A percentile compares a stretch with the other conserved stretches of the same genome.
Conservation (phyloP, 2,888 invertebrate species). For the Lasioglossum villosulum region DNA sequence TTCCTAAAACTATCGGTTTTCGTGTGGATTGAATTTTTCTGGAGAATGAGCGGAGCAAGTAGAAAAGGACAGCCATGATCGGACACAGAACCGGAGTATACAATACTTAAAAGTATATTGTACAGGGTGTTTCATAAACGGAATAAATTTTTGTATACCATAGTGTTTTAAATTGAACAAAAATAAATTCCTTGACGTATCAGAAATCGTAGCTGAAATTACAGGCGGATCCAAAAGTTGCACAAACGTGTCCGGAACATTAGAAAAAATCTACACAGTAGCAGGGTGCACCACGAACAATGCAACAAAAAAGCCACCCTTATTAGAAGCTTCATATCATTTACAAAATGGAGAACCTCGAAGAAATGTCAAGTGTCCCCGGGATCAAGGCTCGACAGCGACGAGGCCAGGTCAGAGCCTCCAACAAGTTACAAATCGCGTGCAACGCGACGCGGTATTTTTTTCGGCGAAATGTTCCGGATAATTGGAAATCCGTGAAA, state of each 20-base stretch:
- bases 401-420: neutral
- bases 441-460: neutral
- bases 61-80: neutral
- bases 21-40: neutral
- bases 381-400: neutral
- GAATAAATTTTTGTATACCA: neutral
- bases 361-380: neutral
- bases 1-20: neutral
- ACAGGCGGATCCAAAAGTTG: too few relatives aligned
- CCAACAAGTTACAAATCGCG: neutral
- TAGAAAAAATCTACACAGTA: neutral
- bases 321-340: neutral
- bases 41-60: neutral
- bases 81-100: neutral
- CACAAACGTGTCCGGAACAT: neutral
- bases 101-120: neutral
- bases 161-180: neutral
- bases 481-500: conserved; percentile 45
- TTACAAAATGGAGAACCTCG: neutral
- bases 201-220: too few relatives aligned
- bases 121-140: neutral
- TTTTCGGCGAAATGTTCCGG: conserved; percentile 5
- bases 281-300: neutral
- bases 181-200: too few relatives aligned
- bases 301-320: neutral